Evolutionary conservation across 2,797 vertebrate species (phyloP), one percentile per base, ranked within the genome.

Genomic region (Sorex maritimensis): DNA sequence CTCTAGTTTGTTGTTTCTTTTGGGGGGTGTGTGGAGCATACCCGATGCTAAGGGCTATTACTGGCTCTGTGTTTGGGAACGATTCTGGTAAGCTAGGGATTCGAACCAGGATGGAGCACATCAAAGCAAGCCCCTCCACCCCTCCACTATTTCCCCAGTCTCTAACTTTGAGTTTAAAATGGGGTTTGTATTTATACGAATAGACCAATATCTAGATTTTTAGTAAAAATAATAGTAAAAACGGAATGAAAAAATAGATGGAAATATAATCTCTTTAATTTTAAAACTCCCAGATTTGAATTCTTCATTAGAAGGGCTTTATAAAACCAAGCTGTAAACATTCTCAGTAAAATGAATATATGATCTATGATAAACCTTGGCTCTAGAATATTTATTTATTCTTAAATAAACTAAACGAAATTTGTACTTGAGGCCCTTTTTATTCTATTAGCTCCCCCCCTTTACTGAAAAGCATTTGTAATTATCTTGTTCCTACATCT

Each of bases 291-390:
- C 90, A 80, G 11, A 44, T 86, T 49, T 73, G 38, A 73, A 86
- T 93, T 34, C 30, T 24, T 94, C 17, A 67, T 90, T 92, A 95
- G 92, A 90, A 75, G 46, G 46, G 65, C 28, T 85, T 92, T 92
- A 93, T 92, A 92, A 92, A 95, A 92, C 91, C 34, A 94, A 83
- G 92, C 46, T 91, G 80, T 94, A 93, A 96, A 95, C 79, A 94
- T 80, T 87, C 71, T 91, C 72, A 93, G 28, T 72, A 95, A 95
- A 88, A 52, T 95, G 93, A 90, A 92, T 78, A 82, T 55, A 87
- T 68, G 83, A 93, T 68, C 84, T 74, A 69, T 55, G 84, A 88
- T 91, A 95, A 95, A 93, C 82, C 63, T 38, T 91, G 84, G 81
- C 63, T 91, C 81, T 67, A 88, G 85, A 88, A 63, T 86, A 90